Conservation (phyloP, 1,140 invertebrate species). For the Teleopsis dalmanni region DNA sequence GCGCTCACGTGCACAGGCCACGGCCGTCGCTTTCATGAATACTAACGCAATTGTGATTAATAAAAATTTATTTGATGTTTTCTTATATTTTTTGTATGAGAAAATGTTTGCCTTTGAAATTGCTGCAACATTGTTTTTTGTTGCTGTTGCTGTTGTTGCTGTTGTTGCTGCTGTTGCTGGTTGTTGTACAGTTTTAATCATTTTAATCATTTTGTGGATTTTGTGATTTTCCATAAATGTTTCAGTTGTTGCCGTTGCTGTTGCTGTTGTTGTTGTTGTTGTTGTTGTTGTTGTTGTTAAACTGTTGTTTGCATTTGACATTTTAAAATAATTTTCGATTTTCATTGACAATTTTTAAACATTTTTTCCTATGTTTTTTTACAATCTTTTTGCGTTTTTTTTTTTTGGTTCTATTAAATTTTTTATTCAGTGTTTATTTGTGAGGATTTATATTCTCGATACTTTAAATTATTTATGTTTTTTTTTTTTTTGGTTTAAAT, state of each 20-base stretch:
- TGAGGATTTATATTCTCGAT: background rate
- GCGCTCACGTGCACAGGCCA: conserved; percentile 45
- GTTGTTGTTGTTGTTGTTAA: background rate
- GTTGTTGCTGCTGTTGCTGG: background rate
- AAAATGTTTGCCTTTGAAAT: background rate
- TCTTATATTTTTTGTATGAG: background rate
- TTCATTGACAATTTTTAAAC: background rate
- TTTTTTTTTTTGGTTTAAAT: too few species aligned
- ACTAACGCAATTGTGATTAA: conserved; percentile 8
- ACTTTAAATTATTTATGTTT: too few species aligned
- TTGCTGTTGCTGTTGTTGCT: background rate
- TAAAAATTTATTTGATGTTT: background rate
- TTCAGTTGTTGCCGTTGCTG: conserved; percentile 4
- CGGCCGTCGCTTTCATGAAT: conserved; percentile 33
- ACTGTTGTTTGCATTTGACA: background rate
- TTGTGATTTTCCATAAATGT: conserved; percentile 1
- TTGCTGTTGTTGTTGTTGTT: background rate
- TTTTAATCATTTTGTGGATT: conserved; percentile 3
- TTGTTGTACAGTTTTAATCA: background rate
- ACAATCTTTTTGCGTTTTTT: background rate
- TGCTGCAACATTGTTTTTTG: background rate
- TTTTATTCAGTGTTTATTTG: background rate
- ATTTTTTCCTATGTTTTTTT: background rate
- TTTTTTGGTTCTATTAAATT: background rate
- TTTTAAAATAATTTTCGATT: background rate